Evolutionary conservation across 2,797 vertebrate species (phyloP), one percentile per base, ranked within the genome.

Genomic region (Acridotheres tristis): DNA sequence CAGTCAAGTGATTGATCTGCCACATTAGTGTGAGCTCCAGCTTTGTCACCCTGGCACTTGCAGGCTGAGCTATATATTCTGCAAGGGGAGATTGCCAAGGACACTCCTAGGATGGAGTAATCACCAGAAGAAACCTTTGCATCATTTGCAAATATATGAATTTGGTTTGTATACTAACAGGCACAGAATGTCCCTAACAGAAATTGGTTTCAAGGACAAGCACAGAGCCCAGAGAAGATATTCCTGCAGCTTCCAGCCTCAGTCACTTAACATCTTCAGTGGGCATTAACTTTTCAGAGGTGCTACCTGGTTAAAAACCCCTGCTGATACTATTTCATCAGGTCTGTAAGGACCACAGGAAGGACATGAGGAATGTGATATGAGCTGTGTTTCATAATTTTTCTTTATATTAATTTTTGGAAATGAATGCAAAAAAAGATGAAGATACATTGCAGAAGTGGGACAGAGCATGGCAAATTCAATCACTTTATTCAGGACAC

Each of bases 1-100:
- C 89, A 57, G 89, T 69, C 47, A 80, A 95, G 94, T 97, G 97
- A 97, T 94, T 95, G 97, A 97, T 97, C 94, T 85, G 45, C 80
- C 47, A 84, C 71, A 86, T 94, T 91, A 93, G 74, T 40, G 92
- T 9, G 38, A 96, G 92, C 83, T 90, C 90, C 93, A 73, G 95
- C 82, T 94, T 88, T 73, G 91, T 93, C 94, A 67, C 89, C 89
- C 93, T 54, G 84, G 80, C 73, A 59, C 88, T 87, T 48, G 80
- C 72, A 54, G 73, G 68, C 95, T 66, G 89, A 94, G 85, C 94
- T 68, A 16, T 85, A 29, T 15, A 47, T 85, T 34, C 89, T 73
- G 80, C 66, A 9, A 68, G 51, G 77, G 21, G 50, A 95, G 53
- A 45, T 83, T 68, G 51, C 80, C 82, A 92, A 94, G 96, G 94